Base-by-base conservation (phyloP, 1,140 invertebrate species). In the Euwallacea similis region DNA sequence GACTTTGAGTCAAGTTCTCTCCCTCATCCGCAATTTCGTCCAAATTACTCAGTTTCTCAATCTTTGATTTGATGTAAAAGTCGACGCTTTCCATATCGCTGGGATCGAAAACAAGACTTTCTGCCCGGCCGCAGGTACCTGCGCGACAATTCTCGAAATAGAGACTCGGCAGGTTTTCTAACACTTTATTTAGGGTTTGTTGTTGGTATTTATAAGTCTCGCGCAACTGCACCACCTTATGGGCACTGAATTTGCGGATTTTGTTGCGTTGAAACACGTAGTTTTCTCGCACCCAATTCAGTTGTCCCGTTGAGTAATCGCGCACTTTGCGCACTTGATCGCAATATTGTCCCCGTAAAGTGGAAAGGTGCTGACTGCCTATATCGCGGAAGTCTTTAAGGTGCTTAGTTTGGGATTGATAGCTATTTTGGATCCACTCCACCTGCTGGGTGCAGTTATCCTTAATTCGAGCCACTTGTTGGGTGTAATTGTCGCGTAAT, bases 121-220 rank as follows among this genome's bases (percentile, higher is more conserved):
- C 93, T 66, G 90, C 90, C 11, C 90, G 83, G 0, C 91, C 89
- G 81, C 93, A 95, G 0, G 91, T 92, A 8, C 94, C 94, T 71
- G 90, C 92, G 47, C 93, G 89, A 79, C 95, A 96, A 80, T 96
- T 96, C 81, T 97, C 95, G 73, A 97, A 91, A 82, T 98, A 93
- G 7, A 96, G 84, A 77, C 88, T 93, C n/a, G 95, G 95, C 74
- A 98, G 84, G 79, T 95, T 97, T 80, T 98, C 96, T 44, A 98
- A 80, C 0, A 98, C 91, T 81, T 97, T 97, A 82, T 96, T 95
- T 7, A 98, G 82, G 4, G 95, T 95, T 81, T 95, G 93, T 80
- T 97, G 95, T 80, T 96, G 94, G 77, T 96, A 94, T 82, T 97
- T 97, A 86, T 96, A 97, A 7, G 93, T 94, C 81, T 97, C 95